A percentile compares a stretch with the other conserved stretches of the same genome.
These are phyloP conservation scores for Abramis brama DNA, from an alignment of 2,113 vertebrate genomes.

Conservation along the genomic window DNA sequence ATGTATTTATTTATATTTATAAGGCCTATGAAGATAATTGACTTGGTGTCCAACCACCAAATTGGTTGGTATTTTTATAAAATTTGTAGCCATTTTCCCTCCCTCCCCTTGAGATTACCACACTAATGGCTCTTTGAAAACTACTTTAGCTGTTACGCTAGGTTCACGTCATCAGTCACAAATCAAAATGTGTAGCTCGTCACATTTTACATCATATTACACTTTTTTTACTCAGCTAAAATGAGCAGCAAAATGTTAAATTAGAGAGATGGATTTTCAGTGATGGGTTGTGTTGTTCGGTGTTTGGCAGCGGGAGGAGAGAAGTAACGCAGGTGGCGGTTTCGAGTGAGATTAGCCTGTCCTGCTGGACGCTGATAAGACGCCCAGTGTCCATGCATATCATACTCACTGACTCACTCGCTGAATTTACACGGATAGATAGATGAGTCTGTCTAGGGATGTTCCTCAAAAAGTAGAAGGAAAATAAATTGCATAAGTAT, in stretches of 20 bases:
- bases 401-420: conserved; percentile 56
- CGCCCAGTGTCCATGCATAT: conserved; percentile 73
- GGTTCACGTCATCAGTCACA: conserved; percentile 4
- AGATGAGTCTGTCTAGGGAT: conserved; percentile 37
- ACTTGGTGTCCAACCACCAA: too few relatives aligned
- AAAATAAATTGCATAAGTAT: background rate
- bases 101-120: background rate
- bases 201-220: background rate
- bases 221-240: background rate
- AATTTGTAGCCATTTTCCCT: too few relatives aligned
- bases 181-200: background rate
- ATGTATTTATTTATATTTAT: too few relatives aligned
- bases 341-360: conserved; percentile 77
- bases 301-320: conserved; percentile 59
- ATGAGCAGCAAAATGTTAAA: conserved; percentile 15
- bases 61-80: too few relatives aligned
- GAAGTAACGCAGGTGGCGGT: conserved; percentile 77
- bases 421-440: conserved; percentile 45
- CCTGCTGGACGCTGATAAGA: conserved; percentile 79
- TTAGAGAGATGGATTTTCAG: background rate
- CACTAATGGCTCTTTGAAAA: background rate
- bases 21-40: too few relatives aligned
- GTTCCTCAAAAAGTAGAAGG: conserved; percentile 29
- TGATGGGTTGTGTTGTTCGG: conserved; percentile 21
- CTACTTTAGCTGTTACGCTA: background rate